Conservation (phyloP, 2,888 invertebrate genomes). For the Shargacucullia verbasci region DNA sequence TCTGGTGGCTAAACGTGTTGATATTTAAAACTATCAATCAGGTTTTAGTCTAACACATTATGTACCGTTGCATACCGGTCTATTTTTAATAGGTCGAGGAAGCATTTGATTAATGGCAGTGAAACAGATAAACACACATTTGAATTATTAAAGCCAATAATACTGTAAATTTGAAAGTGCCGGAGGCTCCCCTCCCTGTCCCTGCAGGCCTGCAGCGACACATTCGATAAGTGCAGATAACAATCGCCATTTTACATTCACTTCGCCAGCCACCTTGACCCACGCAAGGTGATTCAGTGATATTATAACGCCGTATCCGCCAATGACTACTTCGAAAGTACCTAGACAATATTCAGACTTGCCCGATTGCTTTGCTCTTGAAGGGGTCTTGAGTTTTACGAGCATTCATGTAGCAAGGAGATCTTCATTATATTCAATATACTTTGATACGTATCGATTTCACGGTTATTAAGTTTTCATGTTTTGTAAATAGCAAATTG, state of each 20-base stretch:
- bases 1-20: slow-evolving; percentile 6
- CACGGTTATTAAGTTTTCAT: slow-evolving; percentile 10
- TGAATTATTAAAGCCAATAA: slow-evolving; percentile 26
- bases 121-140: slow-evolving; percentile 27
- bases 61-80: slow-evolving; percentile 25
- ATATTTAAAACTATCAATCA: slow-evolving; percentile 30
- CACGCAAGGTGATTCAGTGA: slow-evolving; percentile 86
- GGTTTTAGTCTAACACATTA: slow-evolving; percentile 20
- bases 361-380: slow-evolving; percentile 61
- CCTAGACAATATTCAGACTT: slow-evolving; percentile 72
- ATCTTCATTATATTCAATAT: slow-evolving; percentile 34
- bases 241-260: slow-evolving; percentile 83
- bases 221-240: slow-evolving; percentile 70
- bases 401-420: slow-evolving; percentile 23
- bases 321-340: slow-evolving; percentile 84
- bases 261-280: slow-evolving; percentile 83
- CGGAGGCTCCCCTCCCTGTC: slow-evolving; percentile 25
- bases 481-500: slow-evolving; percentile 1
- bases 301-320: slow-evolving; percentile 80
- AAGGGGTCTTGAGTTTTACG: slow-evolving; percentile 35
- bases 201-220: slow-evolving; percentile 43
- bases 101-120: slow-evolving; percentile 29
- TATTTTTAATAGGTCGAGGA: slow-evolving; percentile 31
- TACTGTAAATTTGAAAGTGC: slow-evolving; percentile 58
- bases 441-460: slow-evolving; percentile 24